Percentiles rank a stretch among this genome's conserved stretches.
Evolutionary conservation across 1,140 invertebrate genomes (phyloP).

Genomic region (Hypothenemus hampei): DNA sequence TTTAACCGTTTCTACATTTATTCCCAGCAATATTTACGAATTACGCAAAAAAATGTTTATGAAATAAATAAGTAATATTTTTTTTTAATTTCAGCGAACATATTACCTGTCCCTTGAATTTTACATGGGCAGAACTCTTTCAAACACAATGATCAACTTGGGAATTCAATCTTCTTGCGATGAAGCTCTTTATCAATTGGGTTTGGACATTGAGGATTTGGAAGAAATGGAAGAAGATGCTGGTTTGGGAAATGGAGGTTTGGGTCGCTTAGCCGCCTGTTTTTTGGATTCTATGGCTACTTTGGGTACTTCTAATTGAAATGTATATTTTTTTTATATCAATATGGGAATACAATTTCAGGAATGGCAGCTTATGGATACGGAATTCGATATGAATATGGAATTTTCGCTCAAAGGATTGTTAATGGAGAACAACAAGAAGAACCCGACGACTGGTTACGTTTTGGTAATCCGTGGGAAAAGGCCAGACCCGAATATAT

Average conservation of each 20-base stretch:
- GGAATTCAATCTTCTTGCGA: conserved; percentile 96
- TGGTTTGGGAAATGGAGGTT: conserved; percentile 97
- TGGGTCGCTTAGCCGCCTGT: conserved; percentile 95
- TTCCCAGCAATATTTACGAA: no score
- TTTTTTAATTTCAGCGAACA: conserved; percentile 92
- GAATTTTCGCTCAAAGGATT: conserved; percentile 97
- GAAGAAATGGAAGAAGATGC: conserved; percentile 98
- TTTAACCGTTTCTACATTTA: no score
- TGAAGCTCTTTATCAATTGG: conserved; percentile 97
- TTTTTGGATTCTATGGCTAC: conserved; percentile 99
- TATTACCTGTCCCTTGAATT: conserved; percentile 99
- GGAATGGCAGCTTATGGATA: conserved; percentile 98
- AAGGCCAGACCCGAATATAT: conserved; percentile 96
- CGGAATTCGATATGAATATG: conserved; percentile 98
- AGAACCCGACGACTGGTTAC: conserved; percentile 97
- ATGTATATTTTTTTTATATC: conserved; percentile 55
- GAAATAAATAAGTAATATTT: no score
- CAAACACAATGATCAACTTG: conserved; percentile 99
- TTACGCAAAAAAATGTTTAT: no score
- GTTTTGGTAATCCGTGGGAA: conserved; percentile 96
- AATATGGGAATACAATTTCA: conserved; percentile 72
- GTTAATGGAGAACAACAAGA: conserved; percentile 94
- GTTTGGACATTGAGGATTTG: conserved; percentile 96
- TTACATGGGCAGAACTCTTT: conserved; percentile 96
- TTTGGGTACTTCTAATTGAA: conserved; percentile 45